Conservation (phyloP, 1,140 invertebrate species). For the Rhopalosiphum maidis region DNA sequence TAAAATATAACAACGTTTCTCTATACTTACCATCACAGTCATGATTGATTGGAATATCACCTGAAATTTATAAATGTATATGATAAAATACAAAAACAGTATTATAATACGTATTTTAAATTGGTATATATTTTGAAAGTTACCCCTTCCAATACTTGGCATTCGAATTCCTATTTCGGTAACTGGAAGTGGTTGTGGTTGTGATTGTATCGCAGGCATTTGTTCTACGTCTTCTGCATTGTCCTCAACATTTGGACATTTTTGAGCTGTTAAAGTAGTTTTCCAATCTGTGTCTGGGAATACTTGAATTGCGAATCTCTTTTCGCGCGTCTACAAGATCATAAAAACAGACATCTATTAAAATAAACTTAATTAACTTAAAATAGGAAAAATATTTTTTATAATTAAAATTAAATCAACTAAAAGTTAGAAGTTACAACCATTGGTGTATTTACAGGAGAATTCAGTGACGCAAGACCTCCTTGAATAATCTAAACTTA, state of each 20-base stretch:
- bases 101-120: neutral
- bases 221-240: neutral
- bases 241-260: neutral
- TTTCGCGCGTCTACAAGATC: slow-evolving; percentile 36
- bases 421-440: neutral
- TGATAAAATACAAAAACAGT: neutral
- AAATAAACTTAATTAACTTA: neutral
- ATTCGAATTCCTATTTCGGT: slow-evolving; percentile 43
- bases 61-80: slow-evolving; percentile 62
- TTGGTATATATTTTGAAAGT: neutral
- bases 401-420: neutral
- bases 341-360: neutral
- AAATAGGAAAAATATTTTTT: neutral
- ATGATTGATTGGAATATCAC: slow-evolving; percentile 77
- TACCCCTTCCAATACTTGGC: slow-evolving; percentile 12
- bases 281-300: slow-evolving; percentile 38
- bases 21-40: slow-evolving; percentile 67
- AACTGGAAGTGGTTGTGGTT: slow-evolving; percentile 6
- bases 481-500: neutral
- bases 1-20: slow-evolving; percentile 11
- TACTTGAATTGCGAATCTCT: slow-evolving; percentile 39
- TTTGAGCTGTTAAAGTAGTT: slow-evolving; percentile 23
- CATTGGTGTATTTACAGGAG: neutral
- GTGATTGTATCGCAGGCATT: slow-evolving; percentile 31
- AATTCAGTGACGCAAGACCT: neutral